Evolutionary conservation across 1,140 invertebrate genomes (phyloP).

Genomic region (Anoplolepis gracilipes): DNA sequence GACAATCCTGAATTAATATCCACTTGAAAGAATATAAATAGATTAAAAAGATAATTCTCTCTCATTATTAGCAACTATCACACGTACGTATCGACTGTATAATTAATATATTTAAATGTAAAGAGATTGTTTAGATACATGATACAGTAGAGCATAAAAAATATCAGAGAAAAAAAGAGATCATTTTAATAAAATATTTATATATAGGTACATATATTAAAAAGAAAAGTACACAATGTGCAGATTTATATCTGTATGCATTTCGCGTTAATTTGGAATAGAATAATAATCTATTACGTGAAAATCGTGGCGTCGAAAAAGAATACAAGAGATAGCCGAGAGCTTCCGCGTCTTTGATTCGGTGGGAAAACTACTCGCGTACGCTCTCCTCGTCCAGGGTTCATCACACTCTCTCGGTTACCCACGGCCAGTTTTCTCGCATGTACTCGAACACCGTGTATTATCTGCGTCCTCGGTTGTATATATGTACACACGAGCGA

Average conservation of each 20-base stretch:
- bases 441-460: slow-evolving; percentile 59
- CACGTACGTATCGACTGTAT: not conserved
- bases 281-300: slow-evolving; percentile 11
- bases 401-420: slow-evolving; percentile 72
- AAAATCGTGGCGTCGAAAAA: not conserved
- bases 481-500: slow-evolving; percentile 12
- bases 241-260: not conserved
- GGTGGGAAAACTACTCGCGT: slow-evolving; percentile 47
- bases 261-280: not conserved
- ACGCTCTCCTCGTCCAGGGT: slow-evolving; percentile 49
- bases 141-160: not conserved
- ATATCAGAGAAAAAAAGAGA: not conserved
- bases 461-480: slow-evolving; percentile 68
- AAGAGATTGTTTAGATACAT: not conserved
- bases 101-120: not conserved
- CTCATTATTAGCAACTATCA: not conserved
- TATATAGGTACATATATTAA: not conserved
- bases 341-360: slow-evolving; percentile 45
- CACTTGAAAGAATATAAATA: not conserved
- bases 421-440: slow-evolving; percentile 71
- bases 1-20: not conserved
- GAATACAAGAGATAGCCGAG: slow-evolving; percentile 29
- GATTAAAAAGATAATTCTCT: not conserved
- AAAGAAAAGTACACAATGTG: not conserved
- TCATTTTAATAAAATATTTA: not conserved